Conservation (phyloP, 2,113 vertebrate species). For the Burhinus oedicnemus region DNA sequence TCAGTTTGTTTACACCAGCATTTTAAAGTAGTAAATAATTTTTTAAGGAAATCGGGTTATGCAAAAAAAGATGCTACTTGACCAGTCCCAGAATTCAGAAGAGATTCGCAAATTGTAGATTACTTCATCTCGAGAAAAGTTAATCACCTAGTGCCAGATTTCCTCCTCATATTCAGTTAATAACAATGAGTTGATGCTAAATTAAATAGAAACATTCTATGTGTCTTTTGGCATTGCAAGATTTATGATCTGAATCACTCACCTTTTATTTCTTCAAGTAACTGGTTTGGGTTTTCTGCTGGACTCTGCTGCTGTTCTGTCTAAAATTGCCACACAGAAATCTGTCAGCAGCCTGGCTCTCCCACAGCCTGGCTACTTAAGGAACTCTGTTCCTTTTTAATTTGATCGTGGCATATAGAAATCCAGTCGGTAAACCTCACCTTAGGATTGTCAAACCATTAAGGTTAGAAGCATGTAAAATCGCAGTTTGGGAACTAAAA, state of each 20-base stretch:
- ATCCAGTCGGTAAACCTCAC: neutral
- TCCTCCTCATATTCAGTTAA: neutral
- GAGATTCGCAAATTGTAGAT: neutral
- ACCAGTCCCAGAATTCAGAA: neutral
- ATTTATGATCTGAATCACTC: neutral
- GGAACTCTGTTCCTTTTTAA: neutral
- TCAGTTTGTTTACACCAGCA: neutral
- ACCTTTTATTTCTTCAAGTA: neutral
- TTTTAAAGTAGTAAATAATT: neutral
- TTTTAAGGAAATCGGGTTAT: neutral
- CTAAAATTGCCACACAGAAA: neutral
- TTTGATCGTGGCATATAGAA: neutral
- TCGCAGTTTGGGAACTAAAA: neutral
- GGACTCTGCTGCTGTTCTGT: neutral
- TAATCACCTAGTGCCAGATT: neutral
- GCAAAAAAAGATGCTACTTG: neutral
- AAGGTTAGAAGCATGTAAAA: neutral
- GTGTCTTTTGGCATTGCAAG: neutral
- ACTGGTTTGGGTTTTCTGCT: neutral
- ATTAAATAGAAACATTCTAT: neutral
- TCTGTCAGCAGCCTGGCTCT: neutral
- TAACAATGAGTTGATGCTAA: neutral
- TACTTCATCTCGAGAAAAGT: neutral
- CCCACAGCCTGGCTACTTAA: neutral
- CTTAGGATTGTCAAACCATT: neutral